Conservation (phyloP, 2,797 vertebrate genomes). For the Chaunax sp. region DNA sequence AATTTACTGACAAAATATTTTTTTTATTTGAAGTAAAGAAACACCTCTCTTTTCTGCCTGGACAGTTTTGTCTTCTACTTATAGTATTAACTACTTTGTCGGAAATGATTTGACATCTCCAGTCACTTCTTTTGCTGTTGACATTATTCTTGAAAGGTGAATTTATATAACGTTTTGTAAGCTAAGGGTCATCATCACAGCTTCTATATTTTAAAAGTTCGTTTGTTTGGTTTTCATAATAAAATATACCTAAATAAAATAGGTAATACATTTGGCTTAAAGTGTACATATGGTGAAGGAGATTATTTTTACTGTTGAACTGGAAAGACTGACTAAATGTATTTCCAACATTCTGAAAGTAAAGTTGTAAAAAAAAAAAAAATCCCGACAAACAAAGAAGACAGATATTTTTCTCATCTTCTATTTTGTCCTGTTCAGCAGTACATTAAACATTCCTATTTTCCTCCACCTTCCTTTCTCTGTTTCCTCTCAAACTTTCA, state of each 20-base stretch:
- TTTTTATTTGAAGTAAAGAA: slow-evolving; percentile 26
- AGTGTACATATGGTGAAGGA: no score
- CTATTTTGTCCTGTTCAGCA: slow-evolving; percentile 8
- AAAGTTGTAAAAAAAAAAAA: no score
- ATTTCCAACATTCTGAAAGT: neutral
- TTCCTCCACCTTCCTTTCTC: slow-evolving; percentile 19
- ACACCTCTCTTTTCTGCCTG: slow-evolving; percentile 17
- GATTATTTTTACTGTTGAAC: neutral
- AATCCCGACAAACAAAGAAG: neutral
- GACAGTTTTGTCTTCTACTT: neutral
- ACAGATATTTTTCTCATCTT: neutral
- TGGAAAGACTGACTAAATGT: neutral
- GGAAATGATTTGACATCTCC: neutral
- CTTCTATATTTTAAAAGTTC: neutral
- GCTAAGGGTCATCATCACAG: neutral
- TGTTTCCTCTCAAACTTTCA: slow-evolving; percentile 45
- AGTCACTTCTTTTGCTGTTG: neutral
- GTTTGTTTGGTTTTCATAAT: no score
- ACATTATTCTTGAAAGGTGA: neutral
- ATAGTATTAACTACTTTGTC: neutral
- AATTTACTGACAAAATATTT: slow-evolving; percentile 48
- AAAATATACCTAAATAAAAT: no score
- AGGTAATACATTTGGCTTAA: no score
- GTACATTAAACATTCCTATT: slow-evolving; percentile 20
- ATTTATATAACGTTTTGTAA: neutral